These are phyloP conservation scores for Ciconia boyciana DNA, from an alignment of 2,113 vertebrate species.

Conservation along the genomic window DNA sequence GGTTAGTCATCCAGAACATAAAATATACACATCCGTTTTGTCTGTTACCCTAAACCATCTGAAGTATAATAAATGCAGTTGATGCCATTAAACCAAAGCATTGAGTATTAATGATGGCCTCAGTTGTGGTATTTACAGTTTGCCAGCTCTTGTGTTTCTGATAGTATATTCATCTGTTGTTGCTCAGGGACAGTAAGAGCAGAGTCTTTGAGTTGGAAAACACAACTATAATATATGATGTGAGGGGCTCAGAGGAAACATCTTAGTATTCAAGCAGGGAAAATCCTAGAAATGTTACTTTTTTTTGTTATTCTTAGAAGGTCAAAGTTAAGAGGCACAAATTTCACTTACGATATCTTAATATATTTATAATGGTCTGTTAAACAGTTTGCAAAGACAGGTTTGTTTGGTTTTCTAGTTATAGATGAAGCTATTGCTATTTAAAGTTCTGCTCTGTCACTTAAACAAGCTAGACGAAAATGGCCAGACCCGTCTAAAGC, in stretches of 20 bases:
- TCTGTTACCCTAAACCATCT: slow-evolving; percentile 40
- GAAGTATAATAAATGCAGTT: slow-evolving; percentile 15
- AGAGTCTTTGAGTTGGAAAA: slow-evolving; percentile 7
- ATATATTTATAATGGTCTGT: not conserved
- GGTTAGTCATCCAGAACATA: slow-evolving; percentile 63
- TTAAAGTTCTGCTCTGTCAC: not conserved
- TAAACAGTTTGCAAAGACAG: not conserved
- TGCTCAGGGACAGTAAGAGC: not conserved
- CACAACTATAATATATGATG: not conserved
- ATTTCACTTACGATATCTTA: not conserved
- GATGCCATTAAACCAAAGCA: slow-evolving; percentile 2
- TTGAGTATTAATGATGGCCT: not conserved
- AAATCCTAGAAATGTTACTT: not conserved
- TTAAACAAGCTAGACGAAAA: not conserved
- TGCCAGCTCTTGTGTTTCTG: slow-evolving; percentile 27
- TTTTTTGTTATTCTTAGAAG: not conserved
- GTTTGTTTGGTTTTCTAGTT: slow-evolving; percentile 2
- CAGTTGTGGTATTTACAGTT: not conserved
- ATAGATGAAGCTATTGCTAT: not conserved
- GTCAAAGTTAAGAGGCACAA: not conserved
- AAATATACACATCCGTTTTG: slow-evolving; percentile 50
- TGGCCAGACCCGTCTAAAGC: not conserved
- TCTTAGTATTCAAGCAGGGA: not conserved
- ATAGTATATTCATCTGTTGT: slow-evolving; percentile 1
- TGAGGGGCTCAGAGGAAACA: slow-evolving; percentile 17